Evolutionary conservation across 2,888 invertebrate species (phyloP).

Genomic region (Ophion obscuratus): DNA sequence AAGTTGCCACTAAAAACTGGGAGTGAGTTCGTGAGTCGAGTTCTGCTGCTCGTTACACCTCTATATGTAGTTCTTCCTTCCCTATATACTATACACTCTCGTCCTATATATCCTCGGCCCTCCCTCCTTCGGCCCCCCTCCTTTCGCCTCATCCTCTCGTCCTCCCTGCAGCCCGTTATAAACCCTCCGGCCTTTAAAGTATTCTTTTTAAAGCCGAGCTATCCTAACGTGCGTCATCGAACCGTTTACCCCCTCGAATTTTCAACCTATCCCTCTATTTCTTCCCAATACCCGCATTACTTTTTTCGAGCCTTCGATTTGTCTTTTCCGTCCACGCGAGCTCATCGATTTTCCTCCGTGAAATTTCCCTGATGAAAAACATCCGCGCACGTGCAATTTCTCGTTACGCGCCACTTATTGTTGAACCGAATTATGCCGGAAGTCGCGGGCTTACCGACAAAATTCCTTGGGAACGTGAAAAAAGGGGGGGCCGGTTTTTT

Average conservation of each 20-base stretch:
- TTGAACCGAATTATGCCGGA: not conserved
- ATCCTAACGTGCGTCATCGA: slow-evolving; percentile 81
- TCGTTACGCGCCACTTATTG: not conserved
- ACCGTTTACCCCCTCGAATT: slow-evolving; percentile 76
- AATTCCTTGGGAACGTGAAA: not conserved
- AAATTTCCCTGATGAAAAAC: not conserved
- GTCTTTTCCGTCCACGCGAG: not conserved
- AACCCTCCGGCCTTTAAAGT: slow-evolving; percentile 84
- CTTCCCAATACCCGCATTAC: not conserved
- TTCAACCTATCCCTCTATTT: not conserved
- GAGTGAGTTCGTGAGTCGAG: slow-evolving; percentile 84
- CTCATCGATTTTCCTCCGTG: not conserved
- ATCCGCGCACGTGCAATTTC: not conserved
- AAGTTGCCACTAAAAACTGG: slow-evolving; percentile 85
- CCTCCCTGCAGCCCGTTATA: slow-evolving; percentile 80
- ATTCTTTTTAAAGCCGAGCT: slow-evolving; percentile 84
- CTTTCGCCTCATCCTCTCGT: slow-evolving; percentile 45
- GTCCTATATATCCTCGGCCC: slow-evolving; percentile 77
- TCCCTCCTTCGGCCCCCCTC: slow-evolving; percentile 20
- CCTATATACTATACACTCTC: slow-evolving; percentile 77
- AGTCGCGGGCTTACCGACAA: not conserved
- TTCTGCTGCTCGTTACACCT: slow-evolving; percentile 83
- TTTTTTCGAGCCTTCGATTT: not conserved
- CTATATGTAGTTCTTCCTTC: slow-evolving; percentile 84
- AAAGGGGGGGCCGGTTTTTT: not conserved